Conservation (phyloP, 2,113 vertebrate species). For the Conger conger region DNA sequence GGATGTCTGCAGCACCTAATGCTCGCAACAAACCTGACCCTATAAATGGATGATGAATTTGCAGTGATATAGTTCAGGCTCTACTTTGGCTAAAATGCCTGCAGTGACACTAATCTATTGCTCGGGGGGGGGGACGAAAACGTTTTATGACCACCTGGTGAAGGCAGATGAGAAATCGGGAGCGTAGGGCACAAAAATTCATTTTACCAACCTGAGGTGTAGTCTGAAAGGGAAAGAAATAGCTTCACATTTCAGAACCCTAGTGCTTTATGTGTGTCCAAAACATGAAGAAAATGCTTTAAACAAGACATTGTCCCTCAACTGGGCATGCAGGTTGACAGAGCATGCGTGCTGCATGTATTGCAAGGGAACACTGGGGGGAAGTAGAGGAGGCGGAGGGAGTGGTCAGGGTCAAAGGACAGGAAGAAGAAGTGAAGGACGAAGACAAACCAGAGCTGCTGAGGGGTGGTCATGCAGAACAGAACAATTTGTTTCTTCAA, state of each 20-base stretch:
- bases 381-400: not conserved
- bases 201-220: conserved; percentile 18
- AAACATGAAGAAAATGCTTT: not conserved
- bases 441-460: not conserved
- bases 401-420: not conserved
- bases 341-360: not conserved
- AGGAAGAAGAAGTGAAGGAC: not conserved
- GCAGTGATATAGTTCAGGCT: not conserved
- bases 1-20: not conserved
- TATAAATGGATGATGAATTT: not conserved
- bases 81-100: not conserved
- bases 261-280: not conserved
- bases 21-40: not conserved
- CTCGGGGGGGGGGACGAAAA: not conserved
- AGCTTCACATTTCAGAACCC: not conserved
- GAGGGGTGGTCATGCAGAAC: not conserved
- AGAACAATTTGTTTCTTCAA: not conserved
- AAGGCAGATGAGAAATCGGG: not conserved
- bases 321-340: not conserved
- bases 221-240: conserved; percentile 15
- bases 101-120: not conserved
- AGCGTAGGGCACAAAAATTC: not conserved
- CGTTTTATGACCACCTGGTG: not conserved
- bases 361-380: conserved; percentile 1
- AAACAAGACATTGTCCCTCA: not conserved